Conservation (phyloP, 2,113 vertebrate genomes). For the Oryctolagus cuniculus region DNA sequence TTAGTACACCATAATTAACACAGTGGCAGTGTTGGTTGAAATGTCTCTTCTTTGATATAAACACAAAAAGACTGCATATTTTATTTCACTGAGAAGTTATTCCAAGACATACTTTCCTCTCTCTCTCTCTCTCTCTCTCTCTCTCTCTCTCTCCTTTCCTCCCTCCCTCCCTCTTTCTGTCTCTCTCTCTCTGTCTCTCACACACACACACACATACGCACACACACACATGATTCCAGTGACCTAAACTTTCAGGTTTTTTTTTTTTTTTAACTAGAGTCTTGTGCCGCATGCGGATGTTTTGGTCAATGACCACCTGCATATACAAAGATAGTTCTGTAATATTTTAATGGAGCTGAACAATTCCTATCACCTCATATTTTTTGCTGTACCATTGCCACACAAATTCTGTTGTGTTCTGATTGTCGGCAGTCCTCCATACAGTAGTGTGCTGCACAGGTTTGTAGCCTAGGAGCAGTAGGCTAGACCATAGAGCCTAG, state of each 20-base stretch:
- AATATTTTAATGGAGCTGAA: neutral
- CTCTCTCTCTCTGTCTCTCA: too few relatives aligned
- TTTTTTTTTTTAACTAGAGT: neutral
- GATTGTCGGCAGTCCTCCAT: neutral
- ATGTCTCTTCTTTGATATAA: neutral
- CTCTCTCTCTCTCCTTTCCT: too few relatives aligned
- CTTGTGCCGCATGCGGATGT: accelerated
- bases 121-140: too few relatives aligned
- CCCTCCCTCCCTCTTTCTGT: too few relatives aligned
- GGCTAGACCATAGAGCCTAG: too few relatives aligned
- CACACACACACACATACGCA: neutral
- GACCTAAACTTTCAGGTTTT: neutral
- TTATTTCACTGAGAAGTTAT: slow-evolving; percentile 2
- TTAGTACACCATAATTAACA: neutral
- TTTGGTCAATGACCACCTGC: too few relatives aligned
- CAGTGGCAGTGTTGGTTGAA: neutral
- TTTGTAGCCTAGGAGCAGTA: neutral
- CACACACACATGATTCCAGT: neutral
- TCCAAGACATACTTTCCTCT: neutral
- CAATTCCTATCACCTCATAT: neutral
- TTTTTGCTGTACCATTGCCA: neutral
- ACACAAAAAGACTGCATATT: neutral
- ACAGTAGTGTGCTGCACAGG: accelerated
- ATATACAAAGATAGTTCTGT: neutral
- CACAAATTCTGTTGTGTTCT: too few relatives aligned